Evolutionary conservation across 1,140 invertebrate species (phyloP), one percentile per base, ranked within the genome.

Genomic region (Panonychus citri): DNA sequence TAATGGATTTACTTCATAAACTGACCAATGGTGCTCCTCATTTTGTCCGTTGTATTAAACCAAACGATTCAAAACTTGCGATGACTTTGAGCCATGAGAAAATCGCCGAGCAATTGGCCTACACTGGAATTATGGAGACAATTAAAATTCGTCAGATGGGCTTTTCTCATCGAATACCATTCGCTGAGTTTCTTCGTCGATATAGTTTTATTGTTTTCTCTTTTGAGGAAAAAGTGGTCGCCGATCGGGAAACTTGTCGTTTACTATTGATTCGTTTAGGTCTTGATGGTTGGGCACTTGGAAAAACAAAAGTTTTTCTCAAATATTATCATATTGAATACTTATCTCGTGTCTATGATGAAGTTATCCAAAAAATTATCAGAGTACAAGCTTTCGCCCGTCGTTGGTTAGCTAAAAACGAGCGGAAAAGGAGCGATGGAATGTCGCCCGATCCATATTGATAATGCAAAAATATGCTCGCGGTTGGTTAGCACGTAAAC

Each of bases 401-500:
- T 25, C 73, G 79, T 55, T 85, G 81, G 78, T 63, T 84, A 7
- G 81, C 80, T 0, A 74, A 73, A 64, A 58, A 24, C 43, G 24
- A 43, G 56, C 19, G 27, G 30, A 52, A 52, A 59, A 48, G 26
- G 50, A 49, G 24, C 37, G 15, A n/a, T 54, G 52, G 52, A n/a
- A 46, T 17, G 52, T 57, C 0, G 53, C 53, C 13, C 10, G 25
- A 39, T 27, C 19, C 27, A 27, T 54, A 3, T n/a, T 54, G 21
- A 39, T 54, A 1, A 42, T 54, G 39, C 53, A 54, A 24, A 54
- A 54, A 79, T 66, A 96, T 96, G 72, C 85, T 95, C 1, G 95
- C 89, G 54, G 89, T 89, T 1, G 84, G 88, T 65, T 91, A 89
- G 82, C 83, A 85, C 62, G 79, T 83, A 37, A 78, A 79, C 52